Evolutionary conservation across 2,797 vertebrate genomes (phyloP).

Genomic region (Platyrinchus mystaceus): DNA sequence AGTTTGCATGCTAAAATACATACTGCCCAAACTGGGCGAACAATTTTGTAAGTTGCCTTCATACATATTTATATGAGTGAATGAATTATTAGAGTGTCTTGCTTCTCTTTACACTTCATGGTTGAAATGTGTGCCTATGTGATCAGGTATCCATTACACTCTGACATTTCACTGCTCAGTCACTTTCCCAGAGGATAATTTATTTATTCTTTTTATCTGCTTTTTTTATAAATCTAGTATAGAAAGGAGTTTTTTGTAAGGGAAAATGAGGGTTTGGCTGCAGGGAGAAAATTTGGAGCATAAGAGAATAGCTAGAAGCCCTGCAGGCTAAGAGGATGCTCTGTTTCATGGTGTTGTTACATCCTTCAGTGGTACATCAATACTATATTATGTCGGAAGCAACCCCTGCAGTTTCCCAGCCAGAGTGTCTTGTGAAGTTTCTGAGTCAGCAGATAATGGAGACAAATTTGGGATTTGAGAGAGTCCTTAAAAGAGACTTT

Average conservation of each 20-base stretch:
- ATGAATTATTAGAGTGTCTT: slow-evolving; percentile 30
- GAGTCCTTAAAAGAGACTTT: not conserved
- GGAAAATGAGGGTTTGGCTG: slow-evolving; percentile 4
- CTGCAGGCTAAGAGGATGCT: slow-evolving; percentile 40
- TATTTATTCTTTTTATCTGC: slow-evolving; percentile 45
- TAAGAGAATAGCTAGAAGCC: slow-evolving; percentile 31
- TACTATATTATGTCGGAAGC: slow-evolving; percentile 27
- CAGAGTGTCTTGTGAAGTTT: slow-evolving; percentile 38
- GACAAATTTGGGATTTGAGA: slow-evolving; percentile 18
- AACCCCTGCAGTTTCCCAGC: slow-evolving; percentile 48
- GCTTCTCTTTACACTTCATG: slow-evolving; percentile 11
- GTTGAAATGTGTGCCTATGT: slow-evolving; percentile 32
- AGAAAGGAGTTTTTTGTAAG: not conserved
- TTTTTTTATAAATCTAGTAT: slow-evolving; percentile 21
- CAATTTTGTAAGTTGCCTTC: not conserved
- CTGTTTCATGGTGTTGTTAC: slow-evolving; percentile 18
- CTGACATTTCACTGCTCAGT: slow-evolving; percentile 1
- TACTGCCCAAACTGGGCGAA: not conserved
- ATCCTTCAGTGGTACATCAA: slow-evolving; percentile 36
- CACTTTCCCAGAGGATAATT: slow-evolving; percentile 18
- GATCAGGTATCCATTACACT: slow-evolving; percentile 31
- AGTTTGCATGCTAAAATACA: not conserved
- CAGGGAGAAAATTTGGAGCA: not conserved
- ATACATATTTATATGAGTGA: slow-evolving; percentile 40
- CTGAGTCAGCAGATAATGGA: slow-evolving; percentile 61